Percentiles rank a stretch among this genome's conserved stretches.
phyloP scores from a whole-genome alignment of 2,113 vertebrate genomes.

The Pseudopipra pipra region DNA sequence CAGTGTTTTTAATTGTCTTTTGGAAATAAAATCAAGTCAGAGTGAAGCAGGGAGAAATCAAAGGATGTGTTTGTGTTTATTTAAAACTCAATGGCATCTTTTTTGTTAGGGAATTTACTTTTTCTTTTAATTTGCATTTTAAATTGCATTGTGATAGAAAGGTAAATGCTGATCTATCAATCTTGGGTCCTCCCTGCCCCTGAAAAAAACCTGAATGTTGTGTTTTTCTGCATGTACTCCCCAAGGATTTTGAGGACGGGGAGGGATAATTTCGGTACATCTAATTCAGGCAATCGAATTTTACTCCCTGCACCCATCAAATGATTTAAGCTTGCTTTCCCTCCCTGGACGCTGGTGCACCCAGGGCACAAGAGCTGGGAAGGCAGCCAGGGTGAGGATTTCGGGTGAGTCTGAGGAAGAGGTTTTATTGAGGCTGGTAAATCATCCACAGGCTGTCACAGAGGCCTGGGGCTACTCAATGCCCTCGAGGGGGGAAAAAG shows the following conservation, averaged over 20 bases:
- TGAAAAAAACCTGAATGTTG: neutral
- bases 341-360: neutral
- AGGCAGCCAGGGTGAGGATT: neutral
- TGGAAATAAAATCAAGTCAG: neutral
- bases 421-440: neutral
- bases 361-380: neutral
- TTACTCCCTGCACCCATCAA: neutral
- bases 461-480: neutral
- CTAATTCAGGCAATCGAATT: neutral
- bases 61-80: neutral
- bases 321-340: neutral
- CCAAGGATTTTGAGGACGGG: neutral
- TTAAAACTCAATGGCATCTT: neutral
- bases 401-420: neutral
- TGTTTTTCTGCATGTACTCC: neutral
- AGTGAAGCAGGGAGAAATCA: neutral
- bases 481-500: fast-evolving
- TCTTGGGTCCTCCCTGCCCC: neutral
- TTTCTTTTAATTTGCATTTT: neutral
- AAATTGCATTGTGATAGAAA: neutral
- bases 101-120: neutral
- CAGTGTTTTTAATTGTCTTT: neutral
- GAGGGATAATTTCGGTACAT: neutral
- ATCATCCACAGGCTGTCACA: neutral
- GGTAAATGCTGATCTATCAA: neutral